Evolutionary conservation across 2,113 vertebrate species (phyloP).

Genomic region (Melanerpes formicivorus): DNA sequence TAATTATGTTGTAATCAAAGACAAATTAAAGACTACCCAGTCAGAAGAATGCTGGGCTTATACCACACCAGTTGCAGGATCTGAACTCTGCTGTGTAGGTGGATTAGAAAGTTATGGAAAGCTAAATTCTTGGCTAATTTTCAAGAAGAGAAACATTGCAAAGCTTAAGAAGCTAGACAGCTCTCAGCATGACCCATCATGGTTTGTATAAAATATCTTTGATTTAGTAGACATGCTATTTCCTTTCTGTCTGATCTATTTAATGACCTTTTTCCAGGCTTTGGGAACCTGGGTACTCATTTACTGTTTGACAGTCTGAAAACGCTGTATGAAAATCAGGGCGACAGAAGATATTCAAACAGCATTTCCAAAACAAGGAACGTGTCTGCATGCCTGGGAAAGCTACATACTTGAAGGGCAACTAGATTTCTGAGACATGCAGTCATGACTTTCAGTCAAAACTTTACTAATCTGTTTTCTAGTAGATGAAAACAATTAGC

Average conservation of each 20-base stretch:
- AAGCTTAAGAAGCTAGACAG: conserved; percentile 46
- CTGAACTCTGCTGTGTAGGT: conserved; percentile 32
- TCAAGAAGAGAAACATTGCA: conserved; percentile 24
- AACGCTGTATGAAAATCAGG: background rate
- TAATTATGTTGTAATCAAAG: background rate
- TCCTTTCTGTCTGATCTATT: conserved; percentile 35
- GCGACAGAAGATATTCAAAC: background rate
- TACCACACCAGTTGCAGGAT: background rate
- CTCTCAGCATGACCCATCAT: conserved; percentile 26
- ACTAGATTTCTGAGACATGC: conserved; percentile 17
- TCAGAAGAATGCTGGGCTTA: background rate
- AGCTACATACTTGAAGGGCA: background rate
- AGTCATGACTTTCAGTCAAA: conserved; percentile 1
- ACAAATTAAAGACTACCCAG: background rate
- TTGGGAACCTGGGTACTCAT: background rate
- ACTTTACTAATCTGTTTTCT: background rate
- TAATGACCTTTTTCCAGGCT: conserved; percentile 32
- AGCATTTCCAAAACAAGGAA: background rate
- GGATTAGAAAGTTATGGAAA: conserved; percentile 41
- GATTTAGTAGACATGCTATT: conserved; percentile 43
- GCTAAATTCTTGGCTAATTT: conserved; percentile 48
- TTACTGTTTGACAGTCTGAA: background rate
- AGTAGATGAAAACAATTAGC: background rate
- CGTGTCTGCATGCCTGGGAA: background rate
- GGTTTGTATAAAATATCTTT: conserved; percentile 38